phyloP scores from a whole-genome alignment of 2,113 vertebrate genomes.

The Diadophis punctatus region DNA sequence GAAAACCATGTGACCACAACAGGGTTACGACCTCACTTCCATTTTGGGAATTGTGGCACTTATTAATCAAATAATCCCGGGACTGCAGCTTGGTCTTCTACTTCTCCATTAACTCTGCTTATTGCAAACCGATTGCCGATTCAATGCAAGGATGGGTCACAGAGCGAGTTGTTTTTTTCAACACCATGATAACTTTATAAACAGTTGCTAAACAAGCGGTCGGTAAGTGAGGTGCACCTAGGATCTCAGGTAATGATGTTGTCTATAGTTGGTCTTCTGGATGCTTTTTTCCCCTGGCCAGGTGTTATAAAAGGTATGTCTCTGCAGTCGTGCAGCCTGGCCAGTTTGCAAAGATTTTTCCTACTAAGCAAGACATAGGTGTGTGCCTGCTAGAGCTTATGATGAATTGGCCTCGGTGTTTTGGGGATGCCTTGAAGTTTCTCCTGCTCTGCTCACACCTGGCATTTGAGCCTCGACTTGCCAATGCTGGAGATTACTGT shows the following conservation, averaged over 20 bases:
- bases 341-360: neutral
- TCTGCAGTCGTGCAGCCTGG: neutral
- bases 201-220: neutral
- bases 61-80: neutral
- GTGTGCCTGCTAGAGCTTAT: neutral
- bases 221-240: neutral
- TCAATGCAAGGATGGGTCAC: neutral
- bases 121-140: neutral
- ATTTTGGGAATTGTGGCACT: neutral
- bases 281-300: neutral
- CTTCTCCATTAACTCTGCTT: neutral
- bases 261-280: neutral
- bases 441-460: neutral
- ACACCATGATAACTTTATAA: neutral
- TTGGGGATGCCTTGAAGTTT: neutral
- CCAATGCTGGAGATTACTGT: neutral
- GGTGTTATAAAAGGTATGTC: neutral
- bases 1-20: neutral
- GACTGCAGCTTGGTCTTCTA: neutral
- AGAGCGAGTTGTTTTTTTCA: neutral
- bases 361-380: neutral
- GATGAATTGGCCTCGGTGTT: neutral
- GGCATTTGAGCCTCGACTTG: neutral
- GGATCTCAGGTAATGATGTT: neutral
- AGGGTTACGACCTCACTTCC: neutral